These are phyloP conservation scores for Lysandra coridon DNA, from an alignment of 2,888 invertebrate genomes.

Conservation along the genomic window DNA sequence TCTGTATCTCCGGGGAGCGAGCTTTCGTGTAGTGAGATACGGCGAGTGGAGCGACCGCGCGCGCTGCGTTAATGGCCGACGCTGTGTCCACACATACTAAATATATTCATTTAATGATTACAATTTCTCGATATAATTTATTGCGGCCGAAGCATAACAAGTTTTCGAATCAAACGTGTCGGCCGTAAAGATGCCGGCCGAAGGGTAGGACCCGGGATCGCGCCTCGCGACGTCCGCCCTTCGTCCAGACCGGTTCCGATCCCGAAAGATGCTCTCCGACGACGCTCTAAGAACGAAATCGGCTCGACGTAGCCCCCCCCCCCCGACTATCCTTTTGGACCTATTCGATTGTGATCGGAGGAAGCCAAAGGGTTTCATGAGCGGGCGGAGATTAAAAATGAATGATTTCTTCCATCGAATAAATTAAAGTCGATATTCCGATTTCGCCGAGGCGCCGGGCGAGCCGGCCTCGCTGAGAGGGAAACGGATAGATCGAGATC, in stretches of 20 bases:
- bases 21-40: slow-evolving; percentile 75
- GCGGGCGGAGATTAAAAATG: slow-evolving; percentile 65
- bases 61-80: slow-evolving; percentile 45
- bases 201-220: slow-evolving; percentile 72
- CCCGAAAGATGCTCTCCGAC: slow-evolving; percentile 71
- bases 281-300: slow-evolving; percentile 77
- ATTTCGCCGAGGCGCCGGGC: slow-evolving; percentile 58
- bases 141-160: slow-evolving; percentile 80
- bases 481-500: slow-evolving; percentile 77
- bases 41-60: slow-evolving; percentile 41
- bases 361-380: slow-evolving; percentile 75
- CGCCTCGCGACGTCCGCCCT: slow-evolving; percentile 72
- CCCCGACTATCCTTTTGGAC: slow-evolving; percentile 73
- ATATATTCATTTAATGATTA: slow-evolving; percentile 68
- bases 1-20: slow-evolving; percentile 68
- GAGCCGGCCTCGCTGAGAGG: slow-evolving; percentile 69
- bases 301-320: slow-evolving; percentile 62
- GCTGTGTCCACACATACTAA: slow-evolving; percentile 69
- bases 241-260: slow-evolving; percentile 57
- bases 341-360: slow-evolving; percentile 57
- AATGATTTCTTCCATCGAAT: slow-evolving; percentile 77
- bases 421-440: slow-evolving; percentile 79
- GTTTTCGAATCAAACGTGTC: slow-evolving; percentile 81
- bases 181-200: slow-evolving; percentile 79
- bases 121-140: slow-evolving; percentile 81